phyloP scores from a whole-genome alignment of 2,888 invertebrate species.

The Spatulosminthurus flaviceps region DNA sequence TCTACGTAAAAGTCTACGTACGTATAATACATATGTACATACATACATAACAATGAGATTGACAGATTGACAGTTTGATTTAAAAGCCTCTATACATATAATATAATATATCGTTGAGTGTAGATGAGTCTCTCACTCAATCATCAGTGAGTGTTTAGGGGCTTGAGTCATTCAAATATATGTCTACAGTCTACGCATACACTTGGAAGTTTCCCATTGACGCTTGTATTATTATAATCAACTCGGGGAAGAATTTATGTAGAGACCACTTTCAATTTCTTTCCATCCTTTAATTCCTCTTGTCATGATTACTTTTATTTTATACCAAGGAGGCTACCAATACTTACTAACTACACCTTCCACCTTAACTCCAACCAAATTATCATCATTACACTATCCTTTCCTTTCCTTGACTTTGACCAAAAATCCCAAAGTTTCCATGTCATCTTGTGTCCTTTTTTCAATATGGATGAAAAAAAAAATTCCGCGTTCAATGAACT shows the following conservation, averaged over 20 bases:
- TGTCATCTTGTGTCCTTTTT: neutral
- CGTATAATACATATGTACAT: too few species aligned
- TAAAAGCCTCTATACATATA: too few species aligned
- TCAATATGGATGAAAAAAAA: neutral
- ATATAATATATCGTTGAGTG: too few species aligned
- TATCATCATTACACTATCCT: neutral
- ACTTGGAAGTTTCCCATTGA: too few species aligned
- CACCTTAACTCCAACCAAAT: neutral
- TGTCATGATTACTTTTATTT: neutral
- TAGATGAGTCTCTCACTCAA: too few species aligned
- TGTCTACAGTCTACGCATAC: too few species aligned
- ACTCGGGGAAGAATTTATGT: neutral
- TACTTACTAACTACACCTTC: neutral
- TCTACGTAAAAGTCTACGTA: too few species aligned
- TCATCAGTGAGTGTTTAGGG: neutral
- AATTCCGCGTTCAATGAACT: conserved; percentile 40
- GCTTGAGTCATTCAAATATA: neutral
- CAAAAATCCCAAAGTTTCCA: neutral
- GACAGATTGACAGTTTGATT: too few species aligned
- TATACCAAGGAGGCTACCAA: too few species aligned
- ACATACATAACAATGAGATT: too few species aligned
- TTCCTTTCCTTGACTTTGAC: conserved; percentile 45
- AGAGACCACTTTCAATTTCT: conserved; percentile 30
- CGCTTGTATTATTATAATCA: too few species aligned
- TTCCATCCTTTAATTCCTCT: neutral